These are phyloP conservation scores for Conus canariensis DNA, from an alignment of 2,888 invertebrate species.

Conservation along the genomic window DNA sequence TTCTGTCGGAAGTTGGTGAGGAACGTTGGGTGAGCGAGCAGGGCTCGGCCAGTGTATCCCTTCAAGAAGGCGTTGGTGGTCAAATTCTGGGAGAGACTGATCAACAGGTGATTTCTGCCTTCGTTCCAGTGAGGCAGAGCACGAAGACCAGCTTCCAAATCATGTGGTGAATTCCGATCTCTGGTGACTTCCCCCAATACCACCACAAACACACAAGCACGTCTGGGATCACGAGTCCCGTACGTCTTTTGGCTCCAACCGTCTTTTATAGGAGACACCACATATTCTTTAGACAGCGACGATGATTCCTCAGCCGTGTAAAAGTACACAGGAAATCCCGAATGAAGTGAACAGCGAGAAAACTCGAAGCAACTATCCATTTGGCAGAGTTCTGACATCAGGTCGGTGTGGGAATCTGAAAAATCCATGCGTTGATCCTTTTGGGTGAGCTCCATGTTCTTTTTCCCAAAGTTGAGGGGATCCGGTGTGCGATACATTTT, in stretches of 20 bases:
- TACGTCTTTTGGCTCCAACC: constrained; percentile 91
- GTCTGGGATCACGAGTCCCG: constrained; percentile 88
- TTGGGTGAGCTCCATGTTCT: too few relatives aligned
- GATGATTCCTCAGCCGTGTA: constrained; percentile 88
- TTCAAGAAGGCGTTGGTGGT: constrained; percentile 81
- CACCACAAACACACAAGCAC: constrained; percentile 93
- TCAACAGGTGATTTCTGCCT: constrained; percentile 93
- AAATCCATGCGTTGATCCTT: too few relatives aligned
- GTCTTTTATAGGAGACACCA: constrained; percentile 86
- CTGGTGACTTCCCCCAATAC: constrained; percentile 86
- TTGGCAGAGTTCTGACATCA: constrained; percentile 81
- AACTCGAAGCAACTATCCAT: constrained; percentile 97
- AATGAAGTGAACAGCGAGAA: constrained; percentile 93
- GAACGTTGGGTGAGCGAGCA: constrained; percentile 92
- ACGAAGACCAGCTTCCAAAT: constrained; percentile 58
- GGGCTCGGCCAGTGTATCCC: constrained; percentile 90
- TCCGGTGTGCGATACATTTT: too few relatives aligned
- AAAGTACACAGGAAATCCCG: constrained; percentile 94
- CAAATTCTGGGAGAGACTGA: constrained; percentile 85
- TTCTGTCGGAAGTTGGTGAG: constrained; percentile 84
- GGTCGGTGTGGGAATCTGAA: too few relatives aligned
- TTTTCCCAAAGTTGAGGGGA: too few relatives aligned
- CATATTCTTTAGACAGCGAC: constrained; percentile 55
- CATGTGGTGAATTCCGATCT: constrained; percentile 33
- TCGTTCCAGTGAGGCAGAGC: constrained; percentile 94